phyloP scores from a whole-genome alignment of 2,797 vertebrate genomes.

The Melanotaenia boesemani region DNA sequence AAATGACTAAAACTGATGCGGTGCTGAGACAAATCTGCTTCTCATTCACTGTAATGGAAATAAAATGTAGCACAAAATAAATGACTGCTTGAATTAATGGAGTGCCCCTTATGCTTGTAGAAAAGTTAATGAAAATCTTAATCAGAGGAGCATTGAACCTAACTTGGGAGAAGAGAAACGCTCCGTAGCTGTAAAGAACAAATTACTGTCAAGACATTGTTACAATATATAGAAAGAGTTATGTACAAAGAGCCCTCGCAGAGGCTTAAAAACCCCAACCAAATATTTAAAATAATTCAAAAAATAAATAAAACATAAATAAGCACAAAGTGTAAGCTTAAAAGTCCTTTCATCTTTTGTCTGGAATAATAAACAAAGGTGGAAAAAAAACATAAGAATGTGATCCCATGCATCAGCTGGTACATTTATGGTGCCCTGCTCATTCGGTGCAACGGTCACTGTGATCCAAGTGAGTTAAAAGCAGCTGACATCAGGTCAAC shows the following conservation, averaged over 20 bases:
- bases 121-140: slow-evolving; percentile 48
- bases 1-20: slow-evolving; percentile 34
- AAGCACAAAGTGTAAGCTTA: slow-evolving; percentile 67
- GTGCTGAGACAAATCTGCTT: slow-evolving; percentile 1
- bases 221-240: slow-evolving; percentile 25
- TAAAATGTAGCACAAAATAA: slow-evolving; percentile 21
- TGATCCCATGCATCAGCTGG: slow-evolving; percentile 37
- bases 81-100: slow-evolving; percentile 37
- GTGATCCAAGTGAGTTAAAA: slow-evolving; percentile 72
- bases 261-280: slow-evolving; percentile 41
- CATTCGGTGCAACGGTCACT: slow-evolving; percentile 41
- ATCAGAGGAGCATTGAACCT: slow-evolving; percentile 35
- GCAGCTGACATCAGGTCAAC: slow-evolving; percentile 40
- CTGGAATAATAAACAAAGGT: slow-evolving; percentile 38
- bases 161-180: slow-evolving; percentile 26
- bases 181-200: slow-evolving; percentile 18
- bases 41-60: slow-evolving; percentile 18
- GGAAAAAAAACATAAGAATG: slow-evolving; percentile 19
- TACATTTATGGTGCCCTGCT: slow-evolving; percentile 44
- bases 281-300: slow-evolving; percentile 61
- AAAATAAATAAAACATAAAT: slow-evolving; percentile 73
- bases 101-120: slow-evolving; percentile 24
- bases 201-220: slow-evolving; percentile 33
- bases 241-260: slow-evolving; percentile 55
- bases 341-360: slow-evolving; percentile 61